Base-by-base conservation (phyloP, 2,113 vertebrate species). In the Notiomystis cincta region DNA sequence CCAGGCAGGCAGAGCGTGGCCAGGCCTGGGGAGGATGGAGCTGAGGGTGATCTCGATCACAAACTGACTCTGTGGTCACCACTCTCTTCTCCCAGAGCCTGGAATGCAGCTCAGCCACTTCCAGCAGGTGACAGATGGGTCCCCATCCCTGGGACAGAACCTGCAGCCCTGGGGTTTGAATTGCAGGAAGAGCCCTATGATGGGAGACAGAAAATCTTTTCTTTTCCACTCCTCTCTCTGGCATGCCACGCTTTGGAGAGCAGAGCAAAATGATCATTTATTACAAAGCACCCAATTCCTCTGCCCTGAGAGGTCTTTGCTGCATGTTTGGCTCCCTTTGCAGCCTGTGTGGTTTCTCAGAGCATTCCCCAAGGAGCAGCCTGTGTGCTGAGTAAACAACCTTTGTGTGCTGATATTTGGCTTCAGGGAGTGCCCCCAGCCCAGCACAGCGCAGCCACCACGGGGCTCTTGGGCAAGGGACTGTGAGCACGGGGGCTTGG, bases 321-420 rank as follows among this genome's bases (percentile, higher is more conserved):
- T 79, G 13, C 27, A 2, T 8, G 8, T 79, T 64, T 77, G 20
- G 58, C 15, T 8, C 2, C 1, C 0, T 72, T 47, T 67, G 48
- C 79, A 90, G 71, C 0, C 61, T 2, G 25, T 45, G 76, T 37
- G 86, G 82, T 24, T 88, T 48, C 51, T 87, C 89, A 54, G 44
- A 73, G 42, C 45, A 7, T 11, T 23, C 33, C 77, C 72, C 81
- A 5, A 71, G 87, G 72, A 94, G 7, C 72, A 24, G 86, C 3
- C 13, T 22, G 1, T 1, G 30, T 5, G 67, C 69, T 23, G 6
- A 31, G 86, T 7, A 37, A 90, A 86, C 89, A 83, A 57, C 76
- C 87, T 87, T 70, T 84, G 94, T 54, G 82, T 35, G 85, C 88
- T 66, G 2, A 3, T 79, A 7, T 87, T 91, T 89, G 93, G 69